These are phyloP conservation scores for Thripadectes ignobilis DNA, from an alignment of 2,797 vertebrate species.

Conservation along the genomic window DNA sequence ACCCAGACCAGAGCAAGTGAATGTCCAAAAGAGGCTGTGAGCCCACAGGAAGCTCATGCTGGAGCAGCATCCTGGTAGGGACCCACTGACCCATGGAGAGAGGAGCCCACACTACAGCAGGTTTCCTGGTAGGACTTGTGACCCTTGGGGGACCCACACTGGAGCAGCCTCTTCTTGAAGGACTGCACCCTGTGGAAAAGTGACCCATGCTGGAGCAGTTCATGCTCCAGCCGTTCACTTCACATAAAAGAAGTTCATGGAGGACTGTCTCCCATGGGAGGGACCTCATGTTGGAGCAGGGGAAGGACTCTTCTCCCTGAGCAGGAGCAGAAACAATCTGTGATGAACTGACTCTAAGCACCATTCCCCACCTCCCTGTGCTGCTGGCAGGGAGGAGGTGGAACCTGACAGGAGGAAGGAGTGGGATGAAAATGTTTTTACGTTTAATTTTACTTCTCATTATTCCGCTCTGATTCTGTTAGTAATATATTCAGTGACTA, in stretches of 20 bases:
- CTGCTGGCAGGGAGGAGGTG: not conserved
- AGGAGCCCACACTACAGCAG: not conserved
- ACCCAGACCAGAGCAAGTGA: not conserved
- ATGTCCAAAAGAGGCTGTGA: not conserved
- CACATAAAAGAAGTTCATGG: no score
- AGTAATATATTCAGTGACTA: not conserved
- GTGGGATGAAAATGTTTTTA: not conserved
- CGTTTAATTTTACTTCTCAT: not conserved
- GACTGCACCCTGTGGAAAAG: not conserved
- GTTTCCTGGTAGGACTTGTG: not conserved
- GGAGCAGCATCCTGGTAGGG: not conserved
- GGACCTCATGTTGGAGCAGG: rapidly evolving
- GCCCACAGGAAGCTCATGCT: not conserved
- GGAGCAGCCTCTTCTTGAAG: not conserved
- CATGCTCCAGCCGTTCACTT: no score
- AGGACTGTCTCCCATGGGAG: not conserved
- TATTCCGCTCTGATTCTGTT: not conserved
- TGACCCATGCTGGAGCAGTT: no score
- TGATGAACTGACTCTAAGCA: not conserved
- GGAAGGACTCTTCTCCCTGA: not conserved
- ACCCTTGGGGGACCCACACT: not conserved
- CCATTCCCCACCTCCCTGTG: not conserved
- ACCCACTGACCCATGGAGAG: not conserved
- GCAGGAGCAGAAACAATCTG: not conserved
- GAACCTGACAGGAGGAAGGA: not conserved